Conservation (phyloP, 2,888 invertebrate species). For the Hartigia nigra region DNA sequence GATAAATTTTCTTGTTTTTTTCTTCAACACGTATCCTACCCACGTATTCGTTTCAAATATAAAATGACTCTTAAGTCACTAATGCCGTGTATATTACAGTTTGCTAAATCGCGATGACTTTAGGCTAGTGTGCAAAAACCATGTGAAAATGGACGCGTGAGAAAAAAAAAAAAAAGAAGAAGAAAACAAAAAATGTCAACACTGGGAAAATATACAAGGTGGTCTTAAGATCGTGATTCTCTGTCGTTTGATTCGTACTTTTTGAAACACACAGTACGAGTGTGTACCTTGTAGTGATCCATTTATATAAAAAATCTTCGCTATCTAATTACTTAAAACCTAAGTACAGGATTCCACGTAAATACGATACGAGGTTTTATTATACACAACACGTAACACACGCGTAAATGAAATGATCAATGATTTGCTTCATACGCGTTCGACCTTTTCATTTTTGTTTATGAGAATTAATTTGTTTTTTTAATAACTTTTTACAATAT, state of each 20-base stretch:
- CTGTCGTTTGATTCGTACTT: neutral
- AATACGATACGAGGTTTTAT: neutral
- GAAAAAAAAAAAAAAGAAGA: neutral
- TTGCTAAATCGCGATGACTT: neutral
- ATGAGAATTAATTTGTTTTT: too few species aligned
- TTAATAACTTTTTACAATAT: neutral
- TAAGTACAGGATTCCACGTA: neutral
- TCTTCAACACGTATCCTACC: neutral
- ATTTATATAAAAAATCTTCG: neutral
- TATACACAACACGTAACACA: neutral
- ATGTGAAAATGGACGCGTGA: neutral
- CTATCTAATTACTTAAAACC: neutral
- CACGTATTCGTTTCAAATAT: neutral
- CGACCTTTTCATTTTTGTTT: neutral
- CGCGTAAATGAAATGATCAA: neutral
- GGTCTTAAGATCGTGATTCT: neutral
- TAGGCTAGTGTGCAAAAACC: neutral
- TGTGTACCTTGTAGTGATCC: neutral
- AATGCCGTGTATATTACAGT: slow-evolving; percentile 1
- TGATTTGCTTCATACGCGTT: neutral
- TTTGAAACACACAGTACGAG: neutral
- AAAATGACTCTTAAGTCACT: neutral
- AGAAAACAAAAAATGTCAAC: neutral
- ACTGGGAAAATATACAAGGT: neutral
- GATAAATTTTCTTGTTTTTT: neutral